Evolutionary conservation across 1,140 invertebrate genomes (phyloP).

Genomic region (Drosophila seguyi): DNA sequence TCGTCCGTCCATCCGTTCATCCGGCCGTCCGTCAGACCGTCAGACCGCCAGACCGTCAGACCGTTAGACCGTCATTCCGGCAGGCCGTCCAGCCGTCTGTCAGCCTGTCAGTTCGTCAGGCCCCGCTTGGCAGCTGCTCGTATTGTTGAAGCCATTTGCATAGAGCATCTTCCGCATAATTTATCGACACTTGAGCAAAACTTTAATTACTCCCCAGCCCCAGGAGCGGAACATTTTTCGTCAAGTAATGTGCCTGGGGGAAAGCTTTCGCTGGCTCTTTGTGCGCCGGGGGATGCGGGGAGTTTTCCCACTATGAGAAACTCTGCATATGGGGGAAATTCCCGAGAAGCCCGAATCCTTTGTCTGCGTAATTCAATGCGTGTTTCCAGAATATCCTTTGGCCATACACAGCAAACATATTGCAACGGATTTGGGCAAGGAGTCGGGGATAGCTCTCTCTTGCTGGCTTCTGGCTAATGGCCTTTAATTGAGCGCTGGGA

Average conservation of each 20-base stretch:
- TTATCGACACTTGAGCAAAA: slow-evolving; percentile 82
- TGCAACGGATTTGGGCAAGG: slow-evolving; percentile 7
- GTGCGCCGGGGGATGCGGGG: not conserved
- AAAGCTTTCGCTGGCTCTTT: not conserved
- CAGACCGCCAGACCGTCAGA: not conserved
- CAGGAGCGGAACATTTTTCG: slow-evolving; percentile 41
- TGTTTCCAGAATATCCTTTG: slow-evolving; percentile 76
- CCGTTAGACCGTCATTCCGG: not conserved
- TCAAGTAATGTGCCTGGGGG: slow-evolving; percentile 40
- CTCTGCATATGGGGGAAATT: slow-evolving; percentile 68
- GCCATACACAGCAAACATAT: slow-evolving; percentile 61
- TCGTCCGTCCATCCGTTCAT: slow-evolving; percentile 13
- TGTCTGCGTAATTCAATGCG: slow-evolving; percentile 75
- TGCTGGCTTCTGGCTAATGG: slow-evolving; percentile 66
- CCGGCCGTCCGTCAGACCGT: not conserved
- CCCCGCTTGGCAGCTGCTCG: slow-evolving; percentile 33
- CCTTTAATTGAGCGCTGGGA: slow-evolving; percentile 82
- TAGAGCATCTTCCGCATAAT: slow-evolving; percentile 76
- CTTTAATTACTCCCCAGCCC: slow-evolving; percentile 77
- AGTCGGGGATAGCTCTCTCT: slow-evolving; percentile 12
- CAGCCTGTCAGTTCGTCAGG: slow-evolving; percentile 36
- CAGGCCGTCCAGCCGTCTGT: slow-evolving; percentile 4
- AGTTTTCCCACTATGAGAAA: slow-evolving; percentile 58
- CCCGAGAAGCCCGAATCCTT: slow-evolving; percentile 55
- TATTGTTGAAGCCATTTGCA: slow-evolving; percentile 73